Evolutionary conservation across 2,113 vertebrate genomes (phyloP), one percentile per base, ranked within the genome.

Genomic region (Callionymus lyra): DNA sequence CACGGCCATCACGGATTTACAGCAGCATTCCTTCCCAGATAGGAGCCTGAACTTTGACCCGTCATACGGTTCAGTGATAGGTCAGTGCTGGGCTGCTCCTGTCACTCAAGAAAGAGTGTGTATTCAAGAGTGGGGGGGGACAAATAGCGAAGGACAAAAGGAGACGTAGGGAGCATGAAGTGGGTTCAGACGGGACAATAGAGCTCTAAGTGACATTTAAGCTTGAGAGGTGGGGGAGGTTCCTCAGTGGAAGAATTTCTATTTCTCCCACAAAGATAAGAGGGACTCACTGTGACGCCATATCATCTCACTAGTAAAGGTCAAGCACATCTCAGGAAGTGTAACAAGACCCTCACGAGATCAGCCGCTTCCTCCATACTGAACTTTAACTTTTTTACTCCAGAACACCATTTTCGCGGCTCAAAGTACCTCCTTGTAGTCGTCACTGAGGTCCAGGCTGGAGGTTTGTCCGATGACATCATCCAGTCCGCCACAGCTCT

Each of bases 341-440:
- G n/a, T n/a, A n/a, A n/a, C n/a, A n/a, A n/a, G n/a, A n/a, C n/a
- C n/a, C n/a, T n/a, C n/a, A n/a, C n/a, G n/a, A n/a, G n/a, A n/a
- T n/a, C n/a, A n/a, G n/a, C n/a, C n/a, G n/a, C n/a, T n/a, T n/a
- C n/a, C n/a, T n/a, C n/a, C n/a, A n/a, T n/a, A n/a, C n/a, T 27
- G 21, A 27, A 27, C 21, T 27, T 27, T 8, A 27, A 27, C 4
- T 27, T 4, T 27, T n/a, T n/a, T n/a, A n/a, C n/a, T n/a, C n/a
- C n/a, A n/a, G n/a, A n/a, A n/a, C n/a, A n/a, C n/a, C n/a, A n/a
- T n/a, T n/a, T n/a, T n/a, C n/a, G n/a, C 21, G 21, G 21, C 4
- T 27, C n/a, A 27, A 27, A 27, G 21, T 93, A 95, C 92, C 91
- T 93, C 89, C 80, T 88, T 94, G 79, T 91, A 93, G 86, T 83